phyloP scores from a whole-genome alignment of 2,113 vertebrate species.

The Oncorhynchus keta region DNA sequence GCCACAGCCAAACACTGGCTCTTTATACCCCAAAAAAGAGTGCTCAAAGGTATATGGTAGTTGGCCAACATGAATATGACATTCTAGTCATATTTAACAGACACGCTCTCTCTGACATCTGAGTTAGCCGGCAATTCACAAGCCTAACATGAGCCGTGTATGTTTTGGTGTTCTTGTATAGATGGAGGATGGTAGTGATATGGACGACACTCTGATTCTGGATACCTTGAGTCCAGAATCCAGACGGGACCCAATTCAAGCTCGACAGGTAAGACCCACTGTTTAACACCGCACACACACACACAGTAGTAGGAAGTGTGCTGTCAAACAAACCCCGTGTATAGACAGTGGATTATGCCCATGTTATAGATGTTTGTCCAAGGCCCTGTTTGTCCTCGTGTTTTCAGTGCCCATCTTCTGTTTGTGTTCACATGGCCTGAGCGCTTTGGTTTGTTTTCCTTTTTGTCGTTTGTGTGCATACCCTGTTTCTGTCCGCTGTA shows the following conservation, averaged over 20 bases:
- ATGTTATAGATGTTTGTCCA: background rate
- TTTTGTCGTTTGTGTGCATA: background rate
- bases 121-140: no score
- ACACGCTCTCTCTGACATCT: no score
- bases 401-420: background rate
- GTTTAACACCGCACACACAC: background rate
- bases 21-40: no score
- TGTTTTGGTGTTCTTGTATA: conserved; percentile 2
- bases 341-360: background rate
- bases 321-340: background rate
- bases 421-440: background rate
- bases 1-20: no score
- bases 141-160: background rate
- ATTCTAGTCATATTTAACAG: no score
- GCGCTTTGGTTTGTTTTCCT: background rate
- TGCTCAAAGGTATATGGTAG: no score
- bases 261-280: conserved; percentile 15
- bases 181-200: conserved; percentile 10
- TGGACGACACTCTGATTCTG: conserved; percentile 4
- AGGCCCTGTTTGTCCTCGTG: background rate
- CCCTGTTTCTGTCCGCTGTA: background rate
- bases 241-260: background rate
- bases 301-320: background rate
- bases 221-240: conserved; percentile 11
- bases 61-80: no score